A percentile compares a stretch with the other conserved stretches of the same genome.
Conservation (phyloP, 2,888 invertebrate species). For the Stenchaetothrips biformis region DNA sequence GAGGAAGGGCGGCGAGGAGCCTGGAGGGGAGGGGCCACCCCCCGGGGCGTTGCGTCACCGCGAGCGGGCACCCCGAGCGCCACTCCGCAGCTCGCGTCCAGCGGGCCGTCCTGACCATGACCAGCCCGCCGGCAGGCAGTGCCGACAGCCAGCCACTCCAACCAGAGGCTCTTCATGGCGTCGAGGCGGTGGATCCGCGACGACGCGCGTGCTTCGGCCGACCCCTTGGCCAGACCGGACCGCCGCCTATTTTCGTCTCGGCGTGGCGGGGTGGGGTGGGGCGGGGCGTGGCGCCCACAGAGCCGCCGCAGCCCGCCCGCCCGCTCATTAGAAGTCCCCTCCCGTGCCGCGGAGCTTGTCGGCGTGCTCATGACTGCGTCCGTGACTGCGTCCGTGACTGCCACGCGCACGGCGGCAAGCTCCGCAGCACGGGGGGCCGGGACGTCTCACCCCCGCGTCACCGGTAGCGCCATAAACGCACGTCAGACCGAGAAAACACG, state of each 20-base stretch:
- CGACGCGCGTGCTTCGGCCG: too few relatives aligned
- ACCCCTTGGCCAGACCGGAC: not conserved
- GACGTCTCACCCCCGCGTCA: not conserved
- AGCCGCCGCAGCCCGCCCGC: not conserved
- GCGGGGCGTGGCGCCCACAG: not conserved
- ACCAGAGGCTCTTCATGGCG: too few relatives aligned
- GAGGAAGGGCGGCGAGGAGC: not conserved
- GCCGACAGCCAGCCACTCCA: too few relatives aligned
- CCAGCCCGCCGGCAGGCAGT: too few relatives aligned
- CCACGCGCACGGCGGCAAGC: not conserved
- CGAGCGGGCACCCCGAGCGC: too few relatives aligned
- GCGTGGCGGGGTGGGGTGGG: not conserved
- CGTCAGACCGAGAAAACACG: too few relatives aligned
- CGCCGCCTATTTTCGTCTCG: constrained; percentile 8
- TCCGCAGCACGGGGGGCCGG: not conserved
- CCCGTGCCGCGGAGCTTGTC: not conserved
- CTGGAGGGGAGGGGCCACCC: not conserved
- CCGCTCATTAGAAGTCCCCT: not conserved
- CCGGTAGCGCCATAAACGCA: not conserved
- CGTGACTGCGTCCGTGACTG: not conserved
- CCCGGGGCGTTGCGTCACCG: not conserved
- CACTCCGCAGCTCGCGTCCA: too few relatives aligned
- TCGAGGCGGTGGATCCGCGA: too few relatives aligned
- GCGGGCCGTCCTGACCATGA: too few relatives aligned
- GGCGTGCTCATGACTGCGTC: not conserved